A percentile compares a stretch with the other conserved stretches of the same genome.
Evolutionary conservation across 2,113 vertebrate genomes (phyloP).

Genomic region (Cepphus grylle): DNA sequence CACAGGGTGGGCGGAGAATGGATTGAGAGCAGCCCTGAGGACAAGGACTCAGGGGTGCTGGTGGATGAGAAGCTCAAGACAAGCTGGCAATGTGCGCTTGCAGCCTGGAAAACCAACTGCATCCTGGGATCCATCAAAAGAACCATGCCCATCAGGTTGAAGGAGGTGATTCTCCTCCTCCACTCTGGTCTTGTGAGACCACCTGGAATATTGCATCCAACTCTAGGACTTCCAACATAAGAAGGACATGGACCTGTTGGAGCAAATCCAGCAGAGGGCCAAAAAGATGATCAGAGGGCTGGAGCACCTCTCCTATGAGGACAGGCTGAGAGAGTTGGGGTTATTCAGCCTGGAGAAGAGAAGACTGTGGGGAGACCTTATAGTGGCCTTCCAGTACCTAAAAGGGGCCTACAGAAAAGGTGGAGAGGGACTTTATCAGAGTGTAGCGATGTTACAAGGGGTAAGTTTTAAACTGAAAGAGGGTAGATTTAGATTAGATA

Average conservation of each 20-base stretch:
- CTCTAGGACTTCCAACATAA: background rate
- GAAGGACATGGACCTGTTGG: background rate
- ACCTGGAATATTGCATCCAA: background rate
- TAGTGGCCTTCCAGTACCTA: background rate
- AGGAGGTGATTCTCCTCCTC: background rate
- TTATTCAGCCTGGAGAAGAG: background rate
- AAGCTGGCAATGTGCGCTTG: background rate
- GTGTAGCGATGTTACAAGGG: background rate
- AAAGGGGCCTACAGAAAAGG: background rate
- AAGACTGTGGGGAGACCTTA: background rate
- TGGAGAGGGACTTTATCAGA: background rate
- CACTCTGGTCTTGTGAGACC: background rate
- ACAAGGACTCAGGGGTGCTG: background rate
- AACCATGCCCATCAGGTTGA: background rate
- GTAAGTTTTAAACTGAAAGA: background rate
- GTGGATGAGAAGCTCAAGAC: background rate
- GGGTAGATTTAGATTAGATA: background rate
- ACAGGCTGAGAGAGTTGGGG: background rate
- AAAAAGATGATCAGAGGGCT: background rate
- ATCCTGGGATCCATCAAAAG: background rate
- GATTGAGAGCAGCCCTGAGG: background rate
- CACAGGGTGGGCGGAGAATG: background rate
- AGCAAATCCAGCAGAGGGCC: background rate
- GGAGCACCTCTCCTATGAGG: too few species aligned
- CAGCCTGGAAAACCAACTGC: background rate